These are phyloP conservation scores for Idris sp. DNA, from an alignment of 1,140 invertebrate genomes.

Conservation along the genomic window DNA sequence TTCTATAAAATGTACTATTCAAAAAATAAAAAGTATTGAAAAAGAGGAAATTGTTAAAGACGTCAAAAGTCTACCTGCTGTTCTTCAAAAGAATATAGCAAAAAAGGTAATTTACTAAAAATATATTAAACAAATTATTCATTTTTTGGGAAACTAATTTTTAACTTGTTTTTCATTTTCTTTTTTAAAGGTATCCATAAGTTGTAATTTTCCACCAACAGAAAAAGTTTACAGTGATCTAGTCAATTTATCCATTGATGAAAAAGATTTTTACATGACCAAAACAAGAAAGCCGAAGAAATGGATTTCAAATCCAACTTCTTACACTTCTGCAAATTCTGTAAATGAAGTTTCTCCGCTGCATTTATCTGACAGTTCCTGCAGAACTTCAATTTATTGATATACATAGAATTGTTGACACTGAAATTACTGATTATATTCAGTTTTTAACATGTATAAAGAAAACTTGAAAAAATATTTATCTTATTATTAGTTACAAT, in stretches of 20 bases:
- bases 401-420: too few relatives aligned
- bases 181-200: constrained; percentile 65
- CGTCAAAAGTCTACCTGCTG: constrained; percentile 62
- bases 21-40: constrained; percentile 65
- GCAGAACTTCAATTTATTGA: too few relatives aligned
- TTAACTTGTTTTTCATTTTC: too few relatives aligned
- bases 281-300: constrained; percentile 46
- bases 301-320: constrained; percentile 54
- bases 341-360: too few relatives aligned
- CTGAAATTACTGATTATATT: too few relatives aligned
- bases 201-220: constrained; percentile 67
- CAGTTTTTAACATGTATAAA: too few relatives aligned
- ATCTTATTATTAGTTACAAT: too few relatives aligned
- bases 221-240: constrained; percentile 72
- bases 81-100: constrained; percentile 61
- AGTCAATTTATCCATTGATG: constrained; percentile 68
- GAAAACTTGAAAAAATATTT: too few relatives aligned
- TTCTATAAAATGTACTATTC: constrained; percentile 68
- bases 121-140: too few relatives aligned
- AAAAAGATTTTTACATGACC: constrained; percentile 65
- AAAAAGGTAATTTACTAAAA: constrained; percentile 67
- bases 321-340: background rate
- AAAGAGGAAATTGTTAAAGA: constrained; percentile 63
- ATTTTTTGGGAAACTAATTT: too few relatives aligned
- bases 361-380: too few relatives aligned